Base-by-base conservation (phyloP, 2,797 vertebrate species). In the Enoplosus armatus region DNA sequence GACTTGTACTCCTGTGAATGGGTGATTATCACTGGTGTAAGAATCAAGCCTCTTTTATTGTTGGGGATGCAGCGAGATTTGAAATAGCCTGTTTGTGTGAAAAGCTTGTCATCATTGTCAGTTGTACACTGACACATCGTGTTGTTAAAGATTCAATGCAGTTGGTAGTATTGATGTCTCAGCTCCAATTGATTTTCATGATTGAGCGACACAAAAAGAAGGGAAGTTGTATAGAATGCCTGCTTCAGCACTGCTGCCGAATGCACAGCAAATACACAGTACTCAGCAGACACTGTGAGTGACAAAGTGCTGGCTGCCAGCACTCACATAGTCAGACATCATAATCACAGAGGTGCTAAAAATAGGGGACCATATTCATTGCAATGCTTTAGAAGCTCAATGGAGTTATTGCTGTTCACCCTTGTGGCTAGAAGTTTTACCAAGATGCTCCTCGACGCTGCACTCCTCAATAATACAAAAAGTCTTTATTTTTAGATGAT, bases 321-420 rank as follows among this genome's bases (percentile, higher is more conserved):
- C 55, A 18, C 79, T 91, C 86, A 71, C 76, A 87, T 74, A 87
- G 83, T 89, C 83, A 91, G 86, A 91, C 92, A 90, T 93, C 88
- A 92, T 91, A 93, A 93, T 93, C 87, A 90, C 77, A 91, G 87
- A 90, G 74, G 55, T 77, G 80, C 91, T 93, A 91, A 91, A 94
- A 94, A 94, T 92, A 93, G 85, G 78, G 53, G 18, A 60, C 59
- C 43, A 29, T 81, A 81, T 89, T 90, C 79, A 80, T 81, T 86
- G 88, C 77, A 84, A 82, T 82, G 67, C 80, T 89, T 82, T 11
- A 54, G 83, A 89, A 85, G 65, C 85, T 85, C 20, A 72, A 18
- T 79, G 64, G 74, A 80, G 84, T 90, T 86, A 72, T 78, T 87
- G 70, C 61, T 74, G 72, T 75, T 81, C 61, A 43, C 72, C 67